A percentile compares a stretch with the other conserved stretches of the same genome.
These are phyloP conservation scores for Rhingia rostrata DNA, from an alignment of 2,888 invertebrate genomes.

Conservation along the genomic window DNA sequence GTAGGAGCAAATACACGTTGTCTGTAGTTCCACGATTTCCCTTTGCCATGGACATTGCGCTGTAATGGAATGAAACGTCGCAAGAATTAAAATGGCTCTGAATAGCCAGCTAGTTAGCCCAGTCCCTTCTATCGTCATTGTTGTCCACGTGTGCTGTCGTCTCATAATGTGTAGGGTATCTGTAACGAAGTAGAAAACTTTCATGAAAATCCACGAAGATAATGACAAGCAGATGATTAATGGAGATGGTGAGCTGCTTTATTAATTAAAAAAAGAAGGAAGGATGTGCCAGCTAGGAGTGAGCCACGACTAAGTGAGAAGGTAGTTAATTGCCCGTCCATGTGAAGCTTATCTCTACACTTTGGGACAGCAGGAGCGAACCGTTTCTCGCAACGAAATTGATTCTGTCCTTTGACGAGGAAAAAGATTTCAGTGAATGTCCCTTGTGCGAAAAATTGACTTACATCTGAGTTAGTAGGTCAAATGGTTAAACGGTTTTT, in stretches of 20 bases:
- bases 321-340: constrained; percentile 52
- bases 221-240: constrained; percentile 70
- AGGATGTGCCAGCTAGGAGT: constrained; percentile 29
- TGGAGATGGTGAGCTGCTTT: constrained; percentile 59
- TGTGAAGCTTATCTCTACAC: constrained; percentile 34
- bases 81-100: constrained; percentile 50
- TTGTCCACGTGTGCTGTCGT: constrained; percentile 67
- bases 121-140: constrained; percentile 52
- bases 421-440: constrained; percentile 3
- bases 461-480: constrained; percentile 60
- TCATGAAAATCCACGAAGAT: constrained; percentile 64
- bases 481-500: constrained; percentile 36
- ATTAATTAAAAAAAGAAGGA: constrained; percentile 64
- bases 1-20: constrained; percentile 94
- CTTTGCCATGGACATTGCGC: constrained; percentile 94
- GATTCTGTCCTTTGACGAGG: constrained; percentile 35
- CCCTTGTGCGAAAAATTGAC: constrained; percentile 47
- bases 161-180: constrained; percentile 65
- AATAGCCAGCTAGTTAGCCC: constrained; percentile 55
- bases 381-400: constrained; percentile 34
- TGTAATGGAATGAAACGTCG: constrained; percentile 54
- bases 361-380: constrained; percentile 13
- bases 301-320: not conserved
- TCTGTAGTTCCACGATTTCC: constrained; percentile 89
- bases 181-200: constrained; percentile 50